A percentile compares a stretch with the other conserved stretches of the same genome.
These are phyloP conservation scores for Eulemur coronatus DNA, from an alignment of 2,797 vertebrate species.

Conservation along the genomic window DNA sequence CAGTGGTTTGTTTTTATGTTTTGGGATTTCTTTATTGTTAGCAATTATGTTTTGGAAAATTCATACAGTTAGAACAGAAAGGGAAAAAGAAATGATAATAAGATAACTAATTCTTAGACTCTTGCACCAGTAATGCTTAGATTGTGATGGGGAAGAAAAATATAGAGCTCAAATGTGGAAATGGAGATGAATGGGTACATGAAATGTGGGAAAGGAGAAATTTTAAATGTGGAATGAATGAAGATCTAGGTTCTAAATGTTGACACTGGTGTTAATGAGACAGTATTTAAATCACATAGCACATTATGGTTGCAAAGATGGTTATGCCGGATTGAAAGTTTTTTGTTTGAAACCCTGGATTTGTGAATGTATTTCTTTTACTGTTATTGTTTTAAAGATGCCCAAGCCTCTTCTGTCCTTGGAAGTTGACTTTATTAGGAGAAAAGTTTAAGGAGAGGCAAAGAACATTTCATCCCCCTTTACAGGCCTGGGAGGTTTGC, in stretches of 20 bases:
- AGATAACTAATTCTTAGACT: neutral
- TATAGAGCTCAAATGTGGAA: neutral
- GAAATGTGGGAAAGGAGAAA: neutral
- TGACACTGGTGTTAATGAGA: neutral
- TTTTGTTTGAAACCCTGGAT: neutral
- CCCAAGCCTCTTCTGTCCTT: conserved; percentile 67
- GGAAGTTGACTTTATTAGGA: conserved; percentile 76
- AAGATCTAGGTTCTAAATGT: neutral
- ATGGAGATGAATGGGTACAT: neutral
- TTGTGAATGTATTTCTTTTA: conserved; percentile 41
- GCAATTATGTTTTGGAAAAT: neutral
- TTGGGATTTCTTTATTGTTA: neutral
- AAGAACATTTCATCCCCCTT: conserved; percentile 61
- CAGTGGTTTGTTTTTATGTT: neutral
- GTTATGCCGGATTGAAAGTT: neutral
- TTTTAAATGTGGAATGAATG: neutral
- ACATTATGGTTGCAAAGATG: neutral
- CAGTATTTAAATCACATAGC: neutral
- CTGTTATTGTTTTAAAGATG: conserved; percentile 74
- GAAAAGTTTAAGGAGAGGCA: conserved; percentile 76
- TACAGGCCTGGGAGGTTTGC: conserved; percentile 76
- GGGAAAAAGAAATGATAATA: neutral
- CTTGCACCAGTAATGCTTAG: neutral
- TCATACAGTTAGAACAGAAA: neutral
- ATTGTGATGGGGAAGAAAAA: neutral